Evolutionary conservation across 2,113 vertebrate species (phyloP), one percentile per base, ranked within the genome.

Genomic region (Poeciliopsis retropinna): DNA sequence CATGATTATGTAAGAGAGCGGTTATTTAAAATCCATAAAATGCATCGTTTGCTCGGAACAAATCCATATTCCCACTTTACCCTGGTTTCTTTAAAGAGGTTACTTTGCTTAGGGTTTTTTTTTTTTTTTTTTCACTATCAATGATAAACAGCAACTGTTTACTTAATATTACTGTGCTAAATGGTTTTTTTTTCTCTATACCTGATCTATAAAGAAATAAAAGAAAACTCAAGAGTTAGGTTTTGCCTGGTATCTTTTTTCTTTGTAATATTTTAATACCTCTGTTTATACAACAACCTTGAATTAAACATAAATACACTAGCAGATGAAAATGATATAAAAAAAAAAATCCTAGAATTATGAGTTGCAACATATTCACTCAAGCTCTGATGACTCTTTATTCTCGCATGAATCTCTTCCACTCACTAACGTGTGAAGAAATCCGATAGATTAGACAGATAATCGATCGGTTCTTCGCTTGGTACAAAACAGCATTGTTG

Each of bases 1-100:
- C 70, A 81, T 51, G 29, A 80, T 85, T 82, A 78, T 71, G 79
- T 69, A 78, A 85, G 67, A 72, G 75, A 17, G 63, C 74, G 78
- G 69, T 78, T 86, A 75, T 75, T 57, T 72, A 10, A 76, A 85
- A 86, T 87, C 87, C 51, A 83, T 76, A 41, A 54, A 75, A 64
- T 67, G 81, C 81, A 81, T 51, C 47, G 64, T 85, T 74, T 85
- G 51, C 19, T 1, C 8, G 9, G 25, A 57, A n/a, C 19, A n/a
- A 57, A 57, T 57, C 51, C 51, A 57, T 57, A 25, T 10, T n/a
- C 25, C 51, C 51, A 57, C 51, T 57, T 63, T 63, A 17, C 6
- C 15, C 28, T 5, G 29, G 29, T 63, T 63, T 17, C 25, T 25
- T 31, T 11, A 30, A 30, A 60, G 32, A 30, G 12, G 5, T 41